Evolutionary conservation across 1,140 invertebrate species (phyloP), one percentile per base, ranked within the genome.

Genomic region (Drosophila insularis): DNA sequence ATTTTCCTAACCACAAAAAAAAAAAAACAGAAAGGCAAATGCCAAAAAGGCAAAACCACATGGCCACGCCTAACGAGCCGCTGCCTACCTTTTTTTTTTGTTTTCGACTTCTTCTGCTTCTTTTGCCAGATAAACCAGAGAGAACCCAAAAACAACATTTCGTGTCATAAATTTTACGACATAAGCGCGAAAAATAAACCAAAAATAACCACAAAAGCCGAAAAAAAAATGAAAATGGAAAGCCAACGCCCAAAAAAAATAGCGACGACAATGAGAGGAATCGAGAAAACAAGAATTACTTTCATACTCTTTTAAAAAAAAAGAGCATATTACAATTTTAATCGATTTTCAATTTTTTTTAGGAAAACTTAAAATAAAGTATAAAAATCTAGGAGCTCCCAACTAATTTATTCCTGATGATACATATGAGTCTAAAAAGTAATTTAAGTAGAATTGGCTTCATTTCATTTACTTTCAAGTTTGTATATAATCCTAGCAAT

Each of bases 121-220:
- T 50, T 50, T 50, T 50, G 17, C 17, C 77, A 70, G 80, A 84
- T 84, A 84, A 71, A 85, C 53, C 63, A n/a, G 19, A 43, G 19
- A 43, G 43, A 32, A 11, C 80, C 76, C 56, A 80, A 80, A 80
- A 63, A 75, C 66, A 81, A 87, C 75, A 81, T 86, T 86, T 78
- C 75, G 66, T 81, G 81, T 81, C 81, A 86, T 86, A 86, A 86
- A 86, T 87, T 86, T 87, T 82, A 87, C 81, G 79, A 76, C 76
- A 72, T 72, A 81, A 81, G 74, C 81, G 74, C 82, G 73, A 73
- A 81, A 81, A 77, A 21, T 17, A 78, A 81, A 65, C 71, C 71
- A 65, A 71, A 75, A 68, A 68, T 61, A 85, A 81, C 70, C 78
- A 67, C 64, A 74, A 76, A 54, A 63, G 11, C 40, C 40, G 8